Conservation (phyloP, 2,888 invertebrate species). For the Gastrophysa polygoni region DNA sequence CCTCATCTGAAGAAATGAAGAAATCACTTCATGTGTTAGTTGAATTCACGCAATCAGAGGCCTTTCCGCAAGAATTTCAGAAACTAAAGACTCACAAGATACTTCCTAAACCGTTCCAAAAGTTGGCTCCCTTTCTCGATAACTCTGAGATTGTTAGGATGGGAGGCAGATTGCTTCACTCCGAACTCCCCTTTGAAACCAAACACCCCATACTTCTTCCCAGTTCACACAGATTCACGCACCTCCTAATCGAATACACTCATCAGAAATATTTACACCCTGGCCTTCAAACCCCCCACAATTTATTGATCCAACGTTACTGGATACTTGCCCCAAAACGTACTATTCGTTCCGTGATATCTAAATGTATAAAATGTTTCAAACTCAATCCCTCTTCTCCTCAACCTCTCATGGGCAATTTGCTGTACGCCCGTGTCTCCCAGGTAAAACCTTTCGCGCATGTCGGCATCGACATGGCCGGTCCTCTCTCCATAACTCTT, state of each 20-base stretch:
- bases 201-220: neutral
- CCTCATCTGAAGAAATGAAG: neutral
- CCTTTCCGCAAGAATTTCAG: neutral
- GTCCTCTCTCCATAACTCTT: neutral
- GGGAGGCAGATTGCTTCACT: neutral
- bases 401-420: slow-evolving; percentile 42
- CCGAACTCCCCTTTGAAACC: neutral
- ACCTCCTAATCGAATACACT: neutral
- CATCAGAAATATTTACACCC: neutral
- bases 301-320: neutral
- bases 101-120: neutral
- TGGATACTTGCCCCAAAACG: slow-evolving; percentile 7
- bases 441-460: slow-evolving; percentile 30
- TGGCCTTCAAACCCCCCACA: neutral
- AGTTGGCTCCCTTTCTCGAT: neutral
- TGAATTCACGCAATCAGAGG: neutral
- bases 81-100: neutral
- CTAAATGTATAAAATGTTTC: slow-evolving; percentile 26
- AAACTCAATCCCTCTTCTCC: slow-evolving; percentile 27
- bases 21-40: neutral
- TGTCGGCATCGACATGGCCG: slow-evolving; percentile 14
- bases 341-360: slow-evolving; percentile 16
- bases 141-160: neutral
- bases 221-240: neutral
- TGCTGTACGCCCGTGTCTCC: slow-evolving; percentile 34